Evolutionary conservation across 2,113 vertebrate genomes (phyloP).

Genomic region (Sander vitreus): DNA sequence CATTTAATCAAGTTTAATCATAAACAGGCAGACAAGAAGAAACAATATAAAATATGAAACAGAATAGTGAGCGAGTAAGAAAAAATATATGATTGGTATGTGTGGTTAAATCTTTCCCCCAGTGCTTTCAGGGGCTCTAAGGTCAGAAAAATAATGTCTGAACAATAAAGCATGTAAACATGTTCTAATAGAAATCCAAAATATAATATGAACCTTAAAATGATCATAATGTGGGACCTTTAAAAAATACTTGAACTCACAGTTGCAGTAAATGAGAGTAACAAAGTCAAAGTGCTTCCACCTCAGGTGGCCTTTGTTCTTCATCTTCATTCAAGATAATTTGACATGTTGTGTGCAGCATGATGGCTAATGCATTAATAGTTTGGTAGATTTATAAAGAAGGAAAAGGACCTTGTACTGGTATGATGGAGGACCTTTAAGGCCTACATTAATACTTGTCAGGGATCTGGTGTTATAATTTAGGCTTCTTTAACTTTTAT

Average conservation of each 20-base stretch:
- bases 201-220: too few relatives aligned
- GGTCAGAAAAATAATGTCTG: too few relatives aligned
- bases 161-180: too few relatives aligned
- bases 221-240: too few relatives aligned
- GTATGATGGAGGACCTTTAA: not conserved
- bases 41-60: not conserved
- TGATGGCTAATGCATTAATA: not conserved
- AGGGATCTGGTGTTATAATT: not conserved
- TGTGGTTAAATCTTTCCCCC: not conserved
- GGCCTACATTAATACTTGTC: not conserved
- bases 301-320: constrained; percentile 6
- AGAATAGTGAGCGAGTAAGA: not conserved
- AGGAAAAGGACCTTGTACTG: not conserved
- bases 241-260: not conserved
- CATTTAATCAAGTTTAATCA: not conserved
- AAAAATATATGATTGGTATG: not conserved
- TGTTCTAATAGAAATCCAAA: too few relatives aligned
- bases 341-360: not conserved
- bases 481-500: not conserved
- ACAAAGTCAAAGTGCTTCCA: not conserved
- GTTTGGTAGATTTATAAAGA: constrained; percentile 2
- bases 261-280: not conserved
- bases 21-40: constrained; percentile 6
- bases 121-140: not conserved
- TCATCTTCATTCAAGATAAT: not conserved